A percentile compares a stretch with the other conserved stretches of the same genome.
Conservation (phyloP, 2,888 invertebrate species). For the Scaeva pyrastri region DNA sequence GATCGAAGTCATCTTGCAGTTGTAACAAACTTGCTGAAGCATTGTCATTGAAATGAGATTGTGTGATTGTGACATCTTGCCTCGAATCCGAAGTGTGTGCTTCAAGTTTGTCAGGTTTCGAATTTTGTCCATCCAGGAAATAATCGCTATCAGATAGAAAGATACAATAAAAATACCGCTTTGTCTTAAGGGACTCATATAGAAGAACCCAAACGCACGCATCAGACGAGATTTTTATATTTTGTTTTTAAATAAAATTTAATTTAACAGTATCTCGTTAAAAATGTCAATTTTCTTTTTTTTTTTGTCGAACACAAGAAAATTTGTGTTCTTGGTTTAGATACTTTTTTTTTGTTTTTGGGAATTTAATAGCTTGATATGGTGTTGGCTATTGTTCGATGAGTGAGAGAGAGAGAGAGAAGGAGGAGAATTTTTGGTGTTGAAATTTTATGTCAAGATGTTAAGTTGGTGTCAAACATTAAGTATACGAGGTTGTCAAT, state of each 20-base stretch:
- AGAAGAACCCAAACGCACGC: no score
- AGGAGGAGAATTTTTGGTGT: constrained; percentile 18
- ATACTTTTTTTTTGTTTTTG: constrained; percentile 11
- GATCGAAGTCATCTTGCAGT: background rate
- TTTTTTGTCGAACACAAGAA: constrained; percentile 43
- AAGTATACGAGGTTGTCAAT: constrained; percentile 26
- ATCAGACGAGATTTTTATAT: constrained; percentile 40
- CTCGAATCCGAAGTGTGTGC: constrained; percentile 32
- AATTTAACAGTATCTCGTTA: constrained; percentile 71
- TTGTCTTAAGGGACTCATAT: constrained; percentile 47
- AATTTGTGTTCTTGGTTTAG: constrained; percentile 41
- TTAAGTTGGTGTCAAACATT: constrained; percentile 58
- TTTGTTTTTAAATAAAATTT: constrained; percentile 70
- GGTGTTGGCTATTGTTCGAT: background rate
- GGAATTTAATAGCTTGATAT: constrained; percentile 39
- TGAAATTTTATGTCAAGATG: constrained; percentile 29
- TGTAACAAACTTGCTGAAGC: constrained; percentile 17
- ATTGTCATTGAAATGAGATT: constrained; percentile 54
- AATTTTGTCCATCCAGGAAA: constrained; percentile 13
- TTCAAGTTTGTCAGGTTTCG: constrained; percentile 19
- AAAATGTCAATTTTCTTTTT: constrained; percentile 67
- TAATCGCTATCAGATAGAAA: constrained; percentile 27
- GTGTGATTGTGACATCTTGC: constrained; percentile 55
- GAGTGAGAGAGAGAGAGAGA: background rate
- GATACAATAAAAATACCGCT: constrained; percentile 57